Conservation (phyloP, 2,888 invertebrate genomes). For the Saturnia pavonia region DNA sequence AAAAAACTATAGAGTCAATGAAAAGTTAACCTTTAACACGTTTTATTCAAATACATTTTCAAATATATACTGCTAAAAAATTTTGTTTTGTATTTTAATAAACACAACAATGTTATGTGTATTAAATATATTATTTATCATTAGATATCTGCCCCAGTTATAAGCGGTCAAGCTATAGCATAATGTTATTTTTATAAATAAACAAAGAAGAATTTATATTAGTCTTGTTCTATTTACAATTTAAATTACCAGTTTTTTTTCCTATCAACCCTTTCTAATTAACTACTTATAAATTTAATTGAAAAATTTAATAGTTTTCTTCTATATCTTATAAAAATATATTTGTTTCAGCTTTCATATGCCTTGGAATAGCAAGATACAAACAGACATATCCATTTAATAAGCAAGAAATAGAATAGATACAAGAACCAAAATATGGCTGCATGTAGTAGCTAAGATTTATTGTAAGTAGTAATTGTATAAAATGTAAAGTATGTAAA, state of each 20-base stretch:
- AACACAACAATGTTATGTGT: no score
- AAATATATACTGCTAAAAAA: no score
- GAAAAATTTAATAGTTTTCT: not conserved
- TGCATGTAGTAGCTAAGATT: constrained; percentile 15
- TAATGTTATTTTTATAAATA: constrained; percentile 4
- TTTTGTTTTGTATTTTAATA: no score
- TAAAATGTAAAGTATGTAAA: constrained; percentile 20
- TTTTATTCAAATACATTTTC: no score
- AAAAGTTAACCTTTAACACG: no score
- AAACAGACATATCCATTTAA: constrained; percentile 76
- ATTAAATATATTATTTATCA: no score
- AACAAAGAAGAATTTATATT: not conserved
- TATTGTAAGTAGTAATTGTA: constrained; percentile 2
- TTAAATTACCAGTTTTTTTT: not conserved
- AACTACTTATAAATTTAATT: not conserved
- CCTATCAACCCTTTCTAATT: not conserved
- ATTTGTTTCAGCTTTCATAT: constrained; percentile 77
- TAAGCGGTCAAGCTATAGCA: no score
- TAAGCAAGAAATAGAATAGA: constrained; percentile 45
- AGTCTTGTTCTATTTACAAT: not conserved
- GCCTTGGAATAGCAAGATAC: constrained; percentile 81
- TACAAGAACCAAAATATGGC: not conserved
- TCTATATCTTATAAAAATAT: constrained; percentile 1
- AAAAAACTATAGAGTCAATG: no score
- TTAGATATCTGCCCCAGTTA: no score